These are phyloP conservation scores for Chrysopa pallens DNA, from an alignment of 1,140 invertebrate genomes.

Conservation along the genomic window DNA sequence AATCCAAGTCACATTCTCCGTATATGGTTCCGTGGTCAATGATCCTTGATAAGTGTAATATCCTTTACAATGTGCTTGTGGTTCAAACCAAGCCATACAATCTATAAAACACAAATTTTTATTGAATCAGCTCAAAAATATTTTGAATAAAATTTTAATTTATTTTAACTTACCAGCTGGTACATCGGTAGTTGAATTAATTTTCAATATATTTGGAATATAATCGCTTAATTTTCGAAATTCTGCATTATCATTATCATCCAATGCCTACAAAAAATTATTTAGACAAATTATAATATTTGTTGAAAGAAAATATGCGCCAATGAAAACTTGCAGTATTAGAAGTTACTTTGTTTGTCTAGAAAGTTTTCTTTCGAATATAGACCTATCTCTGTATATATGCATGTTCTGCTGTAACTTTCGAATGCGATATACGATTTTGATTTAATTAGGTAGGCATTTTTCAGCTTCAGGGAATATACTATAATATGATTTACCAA, in stretches of 20 bases:
- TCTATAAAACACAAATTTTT: conserved; percentile 14
- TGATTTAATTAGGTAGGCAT: no score
- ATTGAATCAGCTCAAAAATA: no score
- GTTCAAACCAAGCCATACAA: conserved; percentile 26
- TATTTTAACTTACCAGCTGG: conserved; percentile 14
- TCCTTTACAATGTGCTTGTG: conserved; percentile 19
- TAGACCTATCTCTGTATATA: no score
- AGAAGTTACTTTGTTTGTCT: no score
- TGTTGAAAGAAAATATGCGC: no score
- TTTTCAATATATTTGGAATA: conserved; percentile 18
- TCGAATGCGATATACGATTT: no score
- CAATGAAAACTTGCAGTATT: no score
- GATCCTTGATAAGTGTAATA: conserved; percentile 50
- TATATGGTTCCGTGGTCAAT: conserved; percentile 49
- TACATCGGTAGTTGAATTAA: conserved; percentile 13
- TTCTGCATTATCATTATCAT: conserved; percentile 20
- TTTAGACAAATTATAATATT: no score
- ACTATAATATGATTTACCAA: no score
- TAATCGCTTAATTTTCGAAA: conserved; percentile 19
- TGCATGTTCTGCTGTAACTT: no score
- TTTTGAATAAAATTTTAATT: background rate
- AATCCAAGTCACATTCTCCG: conserved; percentile 55
- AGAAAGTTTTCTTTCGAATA: no score
- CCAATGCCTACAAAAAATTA: conserved; percentile 17
- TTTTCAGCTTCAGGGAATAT: no score